Evolutionary conservation across 2,888 invertebrate species (phyloP).

Genomic region (Agrypnus murinus): DNA sequence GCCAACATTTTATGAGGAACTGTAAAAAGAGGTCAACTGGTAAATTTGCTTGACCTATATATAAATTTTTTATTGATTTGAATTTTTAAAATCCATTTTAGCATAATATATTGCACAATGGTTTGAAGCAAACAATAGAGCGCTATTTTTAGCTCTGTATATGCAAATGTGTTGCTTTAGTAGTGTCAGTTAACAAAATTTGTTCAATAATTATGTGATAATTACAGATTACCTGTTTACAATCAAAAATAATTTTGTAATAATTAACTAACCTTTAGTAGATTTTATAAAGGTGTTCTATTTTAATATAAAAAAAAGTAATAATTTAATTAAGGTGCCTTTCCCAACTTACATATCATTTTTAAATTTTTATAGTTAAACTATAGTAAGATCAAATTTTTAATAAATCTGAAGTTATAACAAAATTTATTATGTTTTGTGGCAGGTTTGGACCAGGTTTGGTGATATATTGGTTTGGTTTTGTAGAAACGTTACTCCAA

Average conservation of each 20-base stretch:
- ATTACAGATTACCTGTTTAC: conserved; percentile 17
- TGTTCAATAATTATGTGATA: conserved; percentile 32
- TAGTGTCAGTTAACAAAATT: conserved; percentile 14
- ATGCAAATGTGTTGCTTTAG: conserved; percentile 28
- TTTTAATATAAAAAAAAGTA: too few relatives aligned
- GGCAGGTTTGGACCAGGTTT: conserved; percentile 91
- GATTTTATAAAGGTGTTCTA: too few relatives aligned
- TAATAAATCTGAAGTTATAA: conserved; percentile 3
- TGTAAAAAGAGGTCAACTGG: conserved; percentile 2
- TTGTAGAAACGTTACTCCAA: conserved; percentile 76
- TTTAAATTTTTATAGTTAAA: conserved; percentile 6
- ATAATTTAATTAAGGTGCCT: background rate
- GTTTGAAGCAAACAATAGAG: conserved; percentile 26
- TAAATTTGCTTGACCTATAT: conserved; percentile 9
- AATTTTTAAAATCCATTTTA: conserved; percentile 25
- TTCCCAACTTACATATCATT: background rate
- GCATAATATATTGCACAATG: conserved; percentile 28
- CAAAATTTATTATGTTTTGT: conserved; percentile 17
- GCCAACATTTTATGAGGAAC: conserved; percentile 13
- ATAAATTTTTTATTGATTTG: conserved; percentile 29
- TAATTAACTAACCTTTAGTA: too few relatives aligned
- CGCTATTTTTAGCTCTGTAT: conserved; percentile 40
- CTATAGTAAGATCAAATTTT: conserved; percentile 13
- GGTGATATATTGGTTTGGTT: conserved; percentile 98
- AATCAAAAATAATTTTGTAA: background rate